Base-by-base conservation (phyloP, 2,113 vertebrate species). In the Gavia stellata region DNA sequence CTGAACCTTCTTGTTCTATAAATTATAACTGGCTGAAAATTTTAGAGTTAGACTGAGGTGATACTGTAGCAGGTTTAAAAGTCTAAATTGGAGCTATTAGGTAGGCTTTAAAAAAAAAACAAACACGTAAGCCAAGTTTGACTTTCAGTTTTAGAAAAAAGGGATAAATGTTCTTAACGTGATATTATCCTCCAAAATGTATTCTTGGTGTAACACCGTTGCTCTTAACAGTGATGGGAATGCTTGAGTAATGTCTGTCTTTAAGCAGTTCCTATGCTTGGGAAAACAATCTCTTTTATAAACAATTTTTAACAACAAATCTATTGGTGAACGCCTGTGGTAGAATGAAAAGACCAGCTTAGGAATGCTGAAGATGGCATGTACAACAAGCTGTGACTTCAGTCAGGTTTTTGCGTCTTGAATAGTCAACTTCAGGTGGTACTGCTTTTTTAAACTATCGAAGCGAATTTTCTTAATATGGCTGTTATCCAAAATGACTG, bases 321-420 rank as follows among this genome's bases (percentile, higher is more conserved):
- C 3, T 67, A 0, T 67, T 44, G 12, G 7, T 14, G 33, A 83
- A 8, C 5, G 1, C 1, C 6, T 47, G 10, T 24, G 52, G 24
- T 55, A 31, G 28, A 62, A 73, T 19, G 23, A 28, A 36, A 24
- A 44, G 24, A 23, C 52, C 8, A n/a, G 5, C 10, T 33, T 62
- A 34, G 45, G 40, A 81, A 6, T 36, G n/a, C 59, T 79, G 52
- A 50, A 28, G 12, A 4, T 56, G 10, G 3, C 9, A 26, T 2
- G 2, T 18, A 2, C 1, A 53, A 3, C 20, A 38, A n/a, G 12
- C 59, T 42, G 23, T 0, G 0, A 17, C 36, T 26, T 81, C 0
- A 0, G 28, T 56, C 29, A 18, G 16, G 26, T 70, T 29, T 80
- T 58, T 63, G 25, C 6, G 7, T 65, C 49, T 72, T 52, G 7